Percentiles rank a stretch among this genome's conserved stretches.
phyloP scores from a whole-genome alignment of 2,797 vertebrate genomes.

The Oryzias dopingdopingensis region DNA sequence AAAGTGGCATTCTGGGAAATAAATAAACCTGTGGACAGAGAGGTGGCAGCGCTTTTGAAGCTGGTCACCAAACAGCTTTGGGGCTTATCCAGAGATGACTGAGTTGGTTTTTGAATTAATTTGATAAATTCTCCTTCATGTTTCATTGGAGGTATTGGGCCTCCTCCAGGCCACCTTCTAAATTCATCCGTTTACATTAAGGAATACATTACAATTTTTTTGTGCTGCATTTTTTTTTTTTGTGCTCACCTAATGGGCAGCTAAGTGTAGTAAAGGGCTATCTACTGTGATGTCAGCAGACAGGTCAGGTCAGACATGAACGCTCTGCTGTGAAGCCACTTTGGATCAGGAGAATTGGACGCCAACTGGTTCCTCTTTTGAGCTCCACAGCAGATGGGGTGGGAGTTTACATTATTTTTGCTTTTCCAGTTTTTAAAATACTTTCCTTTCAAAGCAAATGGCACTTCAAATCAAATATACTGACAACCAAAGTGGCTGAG shows the following conservation, averaged over 20 bases:
- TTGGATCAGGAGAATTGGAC: conserved; percentile 28
- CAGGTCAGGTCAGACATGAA: conserved; percentile 57
- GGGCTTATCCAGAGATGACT: too few relatives aligned
- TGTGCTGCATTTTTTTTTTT: too few relatives aligned
- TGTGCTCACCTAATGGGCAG: conserved; percentile 18
- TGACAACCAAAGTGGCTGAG: conserved; percentile 12
- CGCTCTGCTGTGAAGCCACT: conserved; percentile 45
- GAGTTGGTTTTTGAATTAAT: too few relatives aligned
- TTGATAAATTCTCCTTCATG: too few relatives aligned
- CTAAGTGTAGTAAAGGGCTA: conserved; percentile 41
- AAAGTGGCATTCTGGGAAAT: too few relatives aligned
- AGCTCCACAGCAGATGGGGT: conserved; percentile 53
- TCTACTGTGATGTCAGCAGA: conserved; percentile 32
- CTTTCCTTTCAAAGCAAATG: conserved; percentile 27
- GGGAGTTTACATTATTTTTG: conserved; percentile 35
- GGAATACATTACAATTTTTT: too few relatives aligned
- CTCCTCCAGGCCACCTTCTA: too few relatives aligned
- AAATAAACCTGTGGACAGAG: too few relatives aligned
- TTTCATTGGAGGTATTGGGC: too few relatives aligned
- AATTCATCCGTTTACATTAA: too few relatives aligned
- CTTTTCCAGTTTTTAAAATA: conserved; percentile 39
- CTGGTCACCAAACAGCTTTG: too few relatives aligned
- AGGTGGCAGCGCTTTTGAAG: too few relatives aligned
- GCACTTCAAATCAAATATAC: conserved; percentile 28
- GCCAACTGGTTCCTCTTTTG: conserved; percentile 32